These are phyloP conservation scores for Cerceris rybyensis DNA, from an alignment of 2,888 invertebrate genomes.

Conservation along the genomic window DNA sequence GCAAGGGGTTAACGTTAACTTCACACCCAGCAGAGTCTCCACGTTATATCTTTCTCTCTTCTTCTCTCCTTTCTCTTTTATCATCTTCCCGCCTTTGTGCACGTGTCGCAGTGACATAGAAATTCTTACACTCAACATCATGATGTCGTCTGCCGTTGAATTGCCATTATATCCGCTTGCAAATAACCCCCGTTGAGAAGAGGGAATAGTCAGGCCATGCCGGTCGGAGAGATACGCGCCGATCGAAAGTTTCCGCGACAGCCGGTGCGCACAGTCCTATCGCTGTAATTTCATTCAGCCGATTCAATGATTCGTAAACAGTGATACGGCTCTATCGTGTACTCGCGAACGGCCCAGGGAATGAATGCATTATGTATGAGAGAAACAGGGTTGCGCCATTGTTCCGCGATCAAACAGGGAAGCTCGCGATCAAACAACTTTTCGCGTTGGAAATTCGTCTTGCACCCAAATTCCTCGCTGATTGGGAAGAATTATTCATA, in stretches of 20 bases:
- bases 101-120: too few relatives aligned
- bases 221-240: conserved; percentile 1
- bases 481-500: neutral
- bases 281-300: conserved; percentile 68
- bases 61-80: too few relatives aligned
- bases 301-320: conserved; percentile 77
- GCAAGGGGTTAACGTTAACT: too few relatives aligned
- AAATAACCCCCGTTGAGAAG: conserved; percentile 1
- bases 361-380: conserved; percentile 68
- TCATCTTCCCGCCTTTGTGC: too few relatives aligned
- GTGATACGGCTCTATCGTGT: conserved; percentile 71
- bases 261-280: conserved; percentile 44
- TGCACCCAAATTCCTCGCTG: neutral
- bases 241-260: conserved; percentile 50
- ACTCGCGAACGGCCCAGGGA: conserved; percentile 42
- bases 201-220: neutral
- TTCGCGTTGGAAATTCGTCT: conserved; percentile 33
- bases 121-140: neutral
- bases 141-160: neutral
- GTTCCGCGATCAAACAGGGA: conserved; percentile 48
- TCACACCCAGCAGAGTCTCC: too few relatives aligned
- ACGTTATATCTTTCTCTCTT: too few relatives aligned
- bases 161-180: conserved; percentile 2
- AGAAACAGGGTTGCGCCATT: conserved; percentile 49
- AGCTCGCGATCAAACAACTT: conserved; percentile 36